Conservation (phyloP, 1,140 invertebrate genomes). For the Reticulitermes speratus region DNA sequence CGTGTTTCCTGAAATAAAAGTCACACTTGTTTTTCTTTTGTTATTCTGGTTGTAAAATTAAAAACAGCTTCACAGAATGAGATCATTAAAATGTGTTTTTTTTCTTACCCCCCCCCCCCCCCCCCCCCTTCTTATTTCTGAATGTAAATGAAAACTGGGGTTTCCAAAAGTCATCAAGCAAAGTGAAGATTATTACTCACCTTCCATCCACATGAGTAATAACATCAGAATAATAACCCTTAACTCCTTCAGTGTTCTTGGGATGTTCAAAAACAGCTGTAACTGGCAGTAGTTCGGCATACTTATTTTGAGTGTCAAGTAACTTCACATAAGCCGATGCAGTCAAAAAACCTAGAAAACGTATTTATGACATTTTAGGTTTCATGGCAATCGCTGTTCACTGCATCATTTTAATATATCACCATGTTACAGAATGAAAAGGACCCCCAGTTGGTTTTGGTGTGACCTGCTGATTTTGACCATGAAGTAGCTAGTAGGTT, state of each 20-base stretch:
- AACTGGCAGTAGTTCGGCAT: slow-evolving; percentile 54
- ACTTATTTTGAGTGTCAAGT: slow-evolving; percentile 45
- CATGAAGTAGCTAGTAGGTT: no score
- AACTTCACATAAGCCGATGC: slow-evolving; percentile 56
- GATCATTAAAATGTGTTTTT: no score
- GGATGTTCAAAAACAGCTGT: slow-evolving; percentile 58
- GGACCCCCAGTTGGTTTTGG: no score
- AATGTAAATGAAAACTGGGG: no score
- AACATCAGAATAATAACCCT: slow-evolving; percentile 61
- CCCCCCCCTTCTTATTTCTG: no score
- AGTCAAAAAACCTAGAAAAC: slow-evolving; percentile 57
- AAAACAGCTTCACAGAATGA: no score
- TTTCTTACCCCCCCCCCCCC: no score
- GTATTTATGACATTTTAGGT: not conserved
- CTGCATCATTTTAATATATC: not conserved
- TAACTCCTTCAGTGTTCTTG: slow-evolving; percentile 49
- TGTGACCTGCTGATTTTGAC: no score
- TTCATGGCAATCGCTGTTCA: not conserved
- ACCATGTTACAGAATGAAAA: not conserved
- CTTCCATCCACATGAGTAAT: slow-evolving; percentile 59
- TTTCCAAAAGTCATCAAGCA: not conserved
- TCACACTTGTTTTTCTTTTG: not conserved
- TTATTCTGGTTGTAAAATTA: no score
- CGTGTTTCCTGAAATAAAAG: slow-evolving; percentile 52
- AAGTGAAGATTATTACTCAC: slow-evolving; percentile 44